Conservation (phyloP, 2,113 vertebrate genomes). For the Tenebrosternarchus preto region DNA sequence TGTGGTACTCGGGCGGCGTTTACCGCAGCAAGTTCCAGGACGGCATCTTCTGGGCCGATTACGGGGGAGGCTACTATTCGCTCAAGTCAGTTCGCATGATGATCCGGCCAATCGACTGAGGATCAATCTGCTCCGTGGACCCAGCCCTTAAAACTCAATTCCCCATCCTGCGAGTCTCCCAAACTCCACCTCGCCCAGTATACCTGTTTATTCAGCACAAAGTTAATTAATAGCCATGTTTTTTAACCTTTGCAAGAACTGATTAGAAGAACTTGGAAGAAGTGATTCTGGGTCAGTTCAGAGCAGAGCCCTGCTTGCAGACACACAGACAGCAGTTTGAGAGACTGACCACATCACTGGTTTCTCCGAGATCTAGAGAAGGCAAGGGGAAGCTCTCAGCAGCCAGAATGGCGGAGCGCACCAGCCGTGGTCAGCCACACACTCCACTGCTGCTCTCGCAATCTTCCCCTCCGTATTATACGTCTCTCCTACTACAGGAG, state of each 20-base stretch:
- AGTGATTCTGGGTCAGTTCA: no score
- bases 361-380: no score
- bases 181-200: constrained; percentile 24
- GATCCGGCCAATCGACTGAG: constrained; percentile 92
- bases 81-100: constrained; percentile 91
- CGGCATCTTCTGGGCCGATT: constrained; percentile 97
- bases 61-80: constrained; percentile 95
- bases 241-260: not conserved
- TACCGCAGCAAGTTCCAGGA: constrained; percentile 99
- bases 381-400: no score
- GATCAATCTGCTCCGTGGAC: not conserved
- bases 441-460: no score
- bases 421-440: no score
- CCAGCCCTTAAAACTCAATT: no score
- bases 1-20: constrained; percentile 95
- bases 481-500: no score
- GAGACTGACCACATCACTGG: not conserved
- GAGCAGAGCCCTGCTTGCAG: no score
- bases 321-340: not conserved
- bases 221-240: constrained; percentile 21
- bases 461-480: no score
- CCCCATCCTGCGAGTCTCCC: not conserved
- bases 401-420: no score
- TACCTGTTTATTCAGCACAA: constrained; percentile 39
- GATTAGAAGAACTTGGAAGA: no score